Conservation (phyloP, 2,113 vertebrate genomes). For the Burhinus oedicnemus region DNA sequence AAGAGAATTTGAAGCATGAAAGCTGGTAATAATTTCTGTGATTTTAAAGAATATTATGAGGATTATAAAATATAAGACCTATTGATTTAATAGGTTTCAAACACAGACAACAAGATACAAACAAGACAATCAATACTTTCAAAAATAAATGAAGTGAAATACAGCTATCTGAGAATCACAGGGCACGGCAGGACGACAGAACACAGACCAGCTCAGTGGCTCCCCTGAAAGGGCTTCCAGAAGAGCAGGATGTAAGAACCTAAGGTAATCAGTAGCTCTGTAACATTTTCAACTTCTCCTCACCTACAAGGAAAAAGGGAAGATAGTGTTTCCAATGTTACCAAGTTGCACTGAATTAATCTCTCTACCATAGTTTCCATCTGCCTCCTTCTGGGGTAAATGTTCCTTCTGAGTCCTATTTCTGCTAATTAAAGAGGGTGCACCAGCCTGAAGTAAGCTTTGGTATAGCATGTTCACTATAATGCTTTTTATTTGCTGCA, state of each 20-base stretch:
- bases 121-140: background rate
- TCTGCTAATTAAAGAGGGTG: background rate
- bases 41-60: background rate
- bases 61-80: background rate
- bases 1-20: background rate
- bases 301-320: background rate
- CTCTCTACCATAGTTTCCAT: background rate
- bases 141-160: background rate
- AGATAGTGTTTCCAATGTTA: background rate
- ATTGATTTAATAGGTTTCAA: background rate
- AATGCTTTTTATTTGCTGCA: background rate
- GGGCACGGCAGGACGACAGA: background rate
- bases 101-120: background rate
- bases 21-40: background rate
- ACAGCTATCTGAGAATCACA: background rate
- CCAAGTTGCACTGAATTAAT: background rate
- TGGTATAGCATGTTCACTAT: background rate
- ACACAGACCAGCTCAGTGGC: background rate
- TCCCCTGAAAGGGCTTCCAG: background rate
- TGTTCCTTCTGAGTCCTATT: background rate
- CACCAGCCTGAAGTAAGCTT: background rate
- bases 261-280: background rate
- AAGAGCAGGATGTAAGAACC: background rate
- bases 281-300: background rate
- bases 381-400: background rate